Evolutionary conservation across 2,888 invertebrate genomes (phyloP).

Genomic region (Empis livida): DNA sequence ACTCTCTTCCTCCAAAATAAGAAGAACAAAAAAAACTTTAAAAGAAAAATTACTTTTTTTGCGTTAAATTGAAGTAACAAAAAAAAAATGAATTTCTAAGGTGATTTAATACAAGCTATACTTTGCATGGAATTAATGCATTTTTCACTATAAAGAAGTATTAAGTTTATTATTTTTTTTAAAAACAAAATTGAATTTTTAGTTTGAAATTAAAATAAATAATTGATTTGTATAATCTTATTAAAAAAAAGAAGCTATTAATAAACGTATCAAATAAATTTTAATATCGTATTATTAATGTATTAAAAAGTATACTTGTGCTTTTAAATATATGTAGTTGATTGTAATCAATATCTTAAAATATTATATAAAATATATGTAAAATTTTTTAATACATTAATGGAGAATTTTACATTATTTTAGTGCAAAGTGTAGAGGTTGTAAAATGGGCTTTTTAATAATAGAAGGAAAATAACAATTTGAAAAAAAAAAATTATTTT

Average conservation of each 20-base stretch:
- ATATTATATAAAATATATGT: background rate
- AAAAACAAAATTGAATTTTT: too few species aligned
- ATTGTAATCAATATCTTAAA: background rate
- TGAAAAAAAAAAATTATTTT: background rate
- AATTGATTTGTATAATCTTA: too few species aligned
- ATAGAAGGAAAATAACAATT: background rate
- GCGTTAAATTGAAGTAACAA: background rate
- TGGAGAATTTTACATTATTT: constrained; percentile 59
- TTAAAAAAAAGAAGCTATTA: too few species aligned
- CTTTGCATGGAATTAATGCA: constrained; percentile 87
- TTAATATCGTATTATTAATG: too few species aligned
- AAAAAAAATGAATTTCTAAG: constrained; percentile 14
- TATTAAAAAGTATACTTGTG: too few species aligned
- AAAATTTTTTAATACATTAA: constrained; percentile 6
- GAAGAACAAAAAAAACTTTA: background rate
- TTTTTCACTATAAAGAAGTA: constrained; percentile 47
- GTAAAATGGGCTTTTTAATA: constrained; percentile 32
- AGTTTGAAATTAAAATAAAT: too few species aligned
- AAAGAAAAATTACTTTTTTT: background rate
- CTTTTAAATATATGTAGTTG: background rate
- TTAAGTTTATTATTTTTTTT: too few species aligned
- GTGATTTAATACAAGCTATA: constrained; percentile 60
- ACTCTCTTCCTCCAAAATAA: too few species aligned
- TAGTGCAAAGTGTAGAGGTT: constrained; percentile 88
- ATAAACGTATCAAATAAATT: too few species aligned